Percentiles rank a stretch among this genome's conserved stretches.
These are phyloP conservation scores for Invenusta paracnida DNA, from an alignment of 2,888 invertebrate genomes.

Conservation along the genomic window DNA sequence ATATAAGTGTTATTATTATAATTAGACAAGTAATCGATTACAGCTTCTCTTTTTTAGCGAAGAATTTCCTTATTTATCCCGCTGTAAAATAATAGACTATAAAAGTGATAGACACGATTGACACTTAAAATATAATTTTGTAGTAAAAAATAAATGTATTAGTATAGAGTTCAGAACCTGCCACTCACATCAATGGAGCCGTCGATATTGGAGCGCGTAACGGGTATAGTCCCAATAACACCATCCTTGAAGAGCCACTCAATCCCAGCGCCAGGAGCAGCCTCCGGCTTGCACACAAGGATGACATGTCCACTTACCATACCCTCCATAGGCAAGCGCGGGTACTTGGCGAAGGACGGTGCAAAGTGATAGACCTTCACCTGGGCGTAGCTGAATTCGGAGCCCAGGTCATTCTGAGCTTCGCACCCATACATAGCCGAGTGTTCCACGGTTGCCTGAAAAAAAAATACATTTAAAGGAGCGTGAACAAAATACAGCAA, in stretches of 20 bases:
- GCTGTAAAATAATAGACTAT: too few relatives aligned
- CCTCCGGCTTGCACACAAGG: slow-evolving; percentile 78
- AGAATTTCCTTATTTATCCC: too few relatives aligned
- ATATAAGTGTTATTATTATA: too few relatives aligned
- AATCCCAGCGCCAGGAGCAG: slow-evolving; percentile 74
- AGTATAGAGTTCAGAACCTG: too few relatives aligned
- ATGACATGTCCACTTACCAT: slow-evolving; percentile 81
- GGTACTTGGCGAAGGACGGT: slow-evolving; percentile 82
- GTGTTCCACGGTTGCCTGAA: slow-evolving; percentile 19
- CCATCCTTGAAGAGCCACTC: slow-evolving; percentile 40
- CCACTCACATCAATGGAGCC: not conserved
- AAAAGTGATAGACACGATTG: too few relatives aligned
- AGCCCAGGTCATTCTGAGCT: slow-evolving; percentile 31
- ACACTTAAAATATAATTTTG: too few relatives aligned
- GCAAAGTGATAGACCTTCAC: slow-evolving; percentile 59
- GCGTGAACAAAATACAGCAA: not conserved
- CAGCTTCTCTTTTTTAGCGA: too few relatives aligned
- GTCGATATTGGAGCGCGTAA: not conserved
- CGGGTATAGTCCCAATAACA: not conserved
- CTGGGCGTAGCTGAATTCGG: slow-evolving; percentile 24
- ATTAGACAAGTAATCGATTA: too few relatives aligned
- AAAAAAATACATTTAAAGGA: not conserved
- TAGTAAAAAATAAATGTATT: too few relatives aligned
- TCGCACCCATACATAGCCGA: slow-evolving; percentile 38
- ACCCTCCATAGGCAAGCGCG: slow-evolving; percentile 71